Conservation (phyloP, 2,113 vertebrate genomes). For the Paradisaea rubra region DNA sequence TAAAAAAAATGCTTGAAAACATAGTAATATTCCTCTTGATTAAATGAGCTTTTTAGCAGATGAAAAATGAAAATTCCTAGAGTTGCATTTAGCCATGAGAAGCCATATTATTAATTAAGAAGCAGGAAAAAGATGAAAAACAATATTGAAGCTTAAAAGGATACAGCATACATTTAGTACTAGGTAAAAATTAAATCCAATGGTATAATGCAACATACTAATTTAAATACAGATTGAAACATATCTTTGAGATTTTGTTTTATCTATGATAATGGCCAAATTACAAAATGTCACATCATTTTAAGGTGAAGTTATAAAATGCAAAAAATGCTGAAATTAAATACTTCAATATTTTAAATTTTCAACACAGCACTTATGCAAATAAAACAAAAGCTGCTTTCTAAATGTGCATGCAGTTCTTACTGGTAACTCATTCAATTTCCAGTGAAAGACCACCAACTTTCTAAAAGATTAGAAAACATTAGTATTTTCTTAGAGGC, state of each 20-base stretch:
- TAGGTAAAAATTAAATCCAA: neutral
- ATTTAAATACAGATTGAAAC: neutral
- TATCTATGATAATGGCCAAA: accelerated
- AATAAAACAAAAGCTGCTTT: neutral
- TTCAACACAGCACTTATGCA: neutral
- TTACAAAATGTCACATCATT: neutral
- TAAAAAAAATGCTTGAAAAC: neutral
- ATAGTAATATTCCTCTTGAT: neutral
- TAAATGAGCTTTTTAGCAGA: neutral
- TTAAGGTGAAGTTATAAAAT: neutral
- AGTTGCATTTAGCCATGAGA: neutral
- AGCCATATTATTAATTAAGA: neutral
- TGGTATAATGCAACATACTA: accelerated
- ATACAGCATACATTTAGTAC: neutral
- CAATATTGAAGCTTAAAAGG: neutral
- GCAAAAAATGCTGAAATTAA: neutral
- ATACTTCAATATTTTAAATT: neutral
- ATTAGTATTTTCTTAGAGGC: neutral
- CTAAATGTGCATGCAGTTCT: neutral
- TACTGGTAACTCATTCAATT: neutral
- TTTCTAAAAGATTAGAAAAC: neutral
- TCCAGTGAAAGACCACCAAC: neutral
- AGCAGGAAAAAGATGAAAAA: neutral
- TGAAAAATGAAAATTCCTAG: neutral
- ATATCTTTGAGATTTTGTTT: neutral